Conservation (phyloP, 2,113 vertebrate genomes). For the Dromiciops gliroides region DNA sequence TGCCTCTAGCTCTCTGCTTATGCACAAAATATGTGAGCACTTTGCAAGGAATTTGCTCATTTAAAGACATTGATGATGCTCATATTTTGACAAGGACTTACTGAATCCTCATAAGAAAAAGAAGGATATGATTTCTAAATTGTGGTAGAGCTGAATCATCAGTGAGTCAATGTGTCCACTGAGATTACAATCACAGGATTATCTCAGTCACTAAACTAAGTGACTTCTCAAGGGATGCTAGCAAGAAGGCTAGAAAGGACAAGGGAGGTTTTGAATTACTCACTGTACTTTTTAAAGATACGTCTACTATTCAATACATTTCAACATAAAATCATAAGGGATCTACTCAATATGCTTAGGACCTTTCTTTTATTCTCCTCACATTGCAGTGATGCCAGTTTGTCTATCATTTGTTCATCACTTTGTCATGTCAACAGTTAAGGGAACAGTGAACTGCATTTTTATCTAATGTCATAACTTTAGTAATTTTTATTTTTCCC, state of each 20-base stretch:
- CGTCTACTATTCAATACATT: not conserved
- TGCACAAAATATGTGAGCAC: too few species aligned
- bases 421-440: not conserved
- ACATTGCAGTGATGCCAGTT: not conserved
- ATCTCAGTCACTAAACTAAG: not conserved
- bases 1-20: too few species aligned
- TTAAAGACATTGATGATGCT: too few species aligned
- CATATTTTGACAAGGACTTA: too few species aligned
- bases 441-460: not conserved
- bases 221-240: not conserved
- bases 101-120: not conserved
- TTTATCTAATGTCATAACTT: not conserved
- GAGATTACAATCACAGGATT: not conserved
- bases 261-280: not conserved
- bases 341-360: not conserved
- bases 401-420: not conserved
- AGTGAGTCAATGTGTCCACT: not conserved
- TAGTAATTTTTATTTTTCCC: conserved; percentile 29
- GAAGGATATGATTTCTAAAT: not conserved
- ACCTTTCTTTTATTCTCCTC: not conserved
- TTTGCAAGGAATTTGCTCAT: too few species aligned
- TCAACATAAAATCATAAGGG: not conserved
- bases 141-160: not conserved
- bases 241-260: not conserved
- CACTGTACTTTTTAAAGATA: not conserved